phyloP scores from a whole-genome alignment of 1,140 invertebrate genomes.

The Anadara kagoshimensis region DNA sequence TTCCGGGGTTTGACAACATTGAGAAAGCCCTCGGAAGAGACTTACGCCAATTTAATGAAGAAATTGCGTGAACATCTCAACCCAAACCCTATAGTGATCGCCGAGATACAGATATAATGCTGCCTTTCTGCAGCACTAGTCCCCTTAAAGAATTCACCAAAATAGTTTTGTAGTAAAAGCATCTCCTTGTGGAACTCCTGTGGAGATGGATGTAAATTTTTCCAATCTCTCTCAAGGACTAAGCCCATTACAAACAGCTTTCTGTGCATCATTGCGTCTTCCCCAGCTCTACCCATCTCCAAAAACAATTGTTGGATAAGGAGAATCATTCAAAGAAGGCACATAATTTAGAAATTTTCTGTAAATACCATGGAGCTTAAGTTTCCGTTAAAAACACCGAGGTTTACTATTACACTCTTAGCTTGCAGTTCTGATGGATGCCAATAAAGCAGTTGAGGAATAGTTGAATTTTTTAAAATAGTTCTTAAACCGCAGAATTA shows the following conservation, averaged over 20 bases:
- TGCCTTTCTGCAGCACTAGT: neutral
- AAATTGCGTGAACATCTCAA: conserved; percentile 9
- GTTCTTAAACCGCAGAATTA: too few species aligned
- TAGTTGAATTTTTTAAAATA: too few species aligned
- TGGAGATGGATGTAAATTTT: neutral
- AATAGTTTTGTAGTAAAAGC: neutral
- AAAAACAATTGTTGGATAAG: neutral
- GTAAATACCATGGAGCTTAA: too few species aligned
- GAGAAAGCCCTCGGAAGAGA: conserved; percentile 6
- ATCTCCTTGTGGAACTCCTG: conserved; percentile 1
- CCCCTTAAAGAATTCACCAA: neutral
- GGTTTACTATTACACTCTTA: too few species aligned
- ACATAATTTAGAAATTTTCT: too few species aligned
- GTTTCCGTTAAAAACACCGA: too few species aligned
- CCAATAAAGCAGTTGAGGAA: too few species aligned
- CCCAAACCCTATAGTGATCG: conserved; percentile 39
- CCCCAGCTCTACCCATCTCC: neutral
- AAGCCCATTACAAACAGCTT: neutral
- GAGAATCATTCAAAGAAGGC: too few species aligned
- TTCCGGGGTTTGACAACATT: conserved; percentile 7
- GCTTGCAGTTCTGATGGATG: too few species aligned
- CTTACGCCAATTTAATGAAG: conserved; percentile 4
- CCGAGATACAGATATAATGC: too few species aligned
- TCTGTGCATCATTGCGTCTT: conserved; percentile 1
- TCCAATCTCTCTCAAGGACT: neutral